A percentile compares a stretch with the other conserved stretches of the same genome.
phyloP scores from a whole-genome alignment of 2,888 invertebrate genomes.

The Tridacna gigas region DNA sequence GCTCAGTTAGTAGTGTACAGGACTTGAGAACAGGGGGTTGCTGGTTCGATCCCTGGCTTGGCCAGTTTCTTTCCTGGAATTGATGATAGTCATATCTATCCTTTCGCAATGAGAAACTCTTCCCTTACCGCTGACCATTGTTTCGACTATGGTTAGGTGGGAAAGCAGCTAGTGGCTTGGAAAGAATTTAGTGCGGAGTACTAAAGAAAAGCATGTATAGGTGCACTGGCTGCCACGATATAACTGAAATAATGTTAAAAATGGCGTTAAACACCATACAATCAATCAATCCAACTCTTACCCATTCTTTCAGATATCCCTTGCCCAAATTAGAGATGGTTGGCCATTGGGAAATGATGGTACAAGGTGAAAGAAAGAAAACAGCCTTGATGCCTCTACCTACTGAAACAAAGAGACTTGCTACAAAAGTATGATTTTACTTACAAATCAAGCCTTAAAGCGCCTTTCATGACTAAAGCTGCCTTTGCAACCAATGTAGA shows the following conservation, averaged over 20 bases:
- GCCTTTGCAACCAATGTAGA: too few relatives aligned
- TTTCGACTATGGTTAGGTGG: too few relatives aligned
- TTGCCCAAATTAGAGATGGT: constrained; percentile 76
- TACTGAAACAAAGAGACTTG: constrained; percentile 73
- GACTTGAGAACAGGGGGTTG: too few relatives aligned
- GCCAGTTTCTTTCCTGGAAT: too few relatives aligned
- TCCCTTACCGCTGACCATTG: too few relatives aligned
- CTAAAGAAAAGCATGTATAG: neutral
- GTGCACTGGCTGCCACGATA: neutral
- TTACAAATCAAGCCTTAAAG: too few relatives aligned
- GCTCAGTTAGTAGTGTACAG: too few relatives aligned
- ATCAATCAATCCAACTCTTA: neutral
- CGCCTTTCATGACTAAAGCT: too few relatives aligned
- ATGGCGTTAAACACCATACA: neutral
- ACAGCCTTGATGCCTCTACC: constrained; percentile 74
- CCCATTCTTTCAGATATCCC: constrained; percentile 72
- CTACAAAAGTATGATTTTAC: constrained; percentile 74
- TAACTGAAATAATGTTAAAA: neutral
- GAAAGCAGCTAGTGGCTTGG: neutral
- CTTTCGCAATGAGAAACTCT: too few relatives aligned
- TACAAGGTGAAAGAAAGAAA: constrained; percentile 65
- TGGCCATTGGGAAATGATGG: constrained; percentile 77
- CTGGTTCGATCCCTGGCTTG: too few relatives aligned
- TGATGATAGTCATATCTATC: too few relatives aligned
- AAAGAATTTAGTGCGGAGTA: neutral